These are phyloP conservation scores for Alcedo atthis DNA, from an alignment of 2,797 vertebrate genomes.

Conservation along the genomic window DNA sequence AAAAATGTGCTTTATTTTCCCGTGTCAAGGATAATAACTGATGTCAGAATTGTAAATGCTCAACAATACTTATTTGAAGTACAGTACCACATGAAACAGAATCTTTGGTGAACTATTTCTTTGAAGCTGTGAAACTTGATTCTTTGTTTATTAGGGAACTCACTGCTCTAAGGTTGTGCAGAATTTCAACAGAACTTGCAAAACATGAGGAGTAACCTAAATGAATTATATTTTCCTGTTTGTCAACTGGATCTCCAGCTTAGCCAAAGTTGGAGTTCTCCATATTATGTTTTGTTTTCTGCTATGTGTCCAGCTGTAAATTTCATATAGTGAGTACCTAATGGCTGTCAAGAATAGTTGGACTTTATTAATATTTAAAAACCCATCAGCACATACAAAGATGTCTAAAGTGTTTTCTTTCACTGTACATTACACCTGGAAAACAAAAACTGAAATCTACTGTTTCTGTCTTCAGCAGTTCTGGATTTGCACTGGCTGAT, in stretches of 20 bases:
- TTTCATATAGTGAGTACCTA: background rate
- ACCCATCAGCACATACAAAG: constrained; percentile 9
- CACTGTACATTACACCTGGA: constrained; percentile 55
- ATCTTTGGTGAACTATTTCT: constrained; percentile 19
- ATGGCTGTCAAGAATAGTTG: background rate
- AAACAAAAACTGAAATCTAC: constrained; percentile 53
- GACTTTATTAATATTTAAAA: constrained; percentile 3
- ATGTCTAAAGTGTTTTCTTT: constrained; percentile 25
- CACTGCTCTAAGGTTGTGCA: background rate
- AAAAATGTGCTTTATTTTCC: background rate
- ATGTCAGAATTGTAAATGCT: constrained; percentile 27
- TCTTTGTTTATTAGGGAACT: constrained; percentile 29
- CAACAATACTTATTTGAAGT: background rate
- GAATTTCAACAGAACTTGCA: background rate
- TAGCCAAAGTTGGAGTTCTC: background rate
- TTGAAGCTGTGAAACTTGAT: constrained; percentile 14
- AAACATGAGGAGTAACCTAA: background rate
- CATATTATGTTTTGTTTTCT: background rate
- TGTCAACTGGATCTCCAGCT: background rate
- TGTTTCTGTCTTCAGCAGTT: constrained; percentile 53
- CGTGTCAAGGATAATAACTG: background rate
- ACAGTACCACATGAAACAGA: constrained; percentile 6
- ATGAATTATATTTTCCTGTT: background rate
- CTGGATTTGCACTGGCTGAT: constrained; percentile 46
- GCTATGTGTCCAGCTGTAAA: background rate